phyloP scores from a whole-genome alignment of 2,797 vertebrate genomes.

The Amphiprion clarkii region DNA sequence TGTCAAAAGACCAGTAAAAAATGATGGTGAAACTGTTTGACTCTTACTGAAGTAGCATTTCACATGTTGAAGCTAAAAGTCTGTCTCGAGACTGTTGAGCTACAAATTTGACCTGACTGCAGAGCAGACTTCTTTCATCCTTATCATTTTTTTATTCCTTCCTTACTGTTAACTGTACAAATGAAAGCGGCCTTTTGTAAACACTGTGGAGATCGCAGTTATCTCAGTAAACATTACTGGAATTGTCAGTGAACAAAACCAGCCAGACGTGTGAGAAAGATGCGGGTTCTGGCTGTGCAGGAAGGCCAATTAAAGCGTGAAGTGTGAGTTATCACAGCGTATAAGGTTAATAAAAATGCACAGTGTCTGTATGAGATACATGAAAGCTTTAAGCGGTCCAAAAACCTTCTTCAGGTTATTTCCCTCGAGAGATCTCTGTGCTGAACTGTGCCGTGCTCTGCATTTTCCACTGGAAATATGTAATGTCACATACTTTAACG shows the following conservation, averaged over 20 bases:
- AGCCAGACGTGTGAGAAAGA: not conserved
- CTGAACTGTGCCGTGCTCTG: not conserved
- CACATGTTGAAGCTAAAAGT: not conserved
- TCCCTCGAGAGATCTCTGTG: constrained; percentile 1
- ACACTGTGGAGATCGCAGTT: not conserved
- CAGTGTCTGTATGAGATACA: constrained; percentile 14
- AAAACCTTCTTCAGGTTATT: constrained; percentile 14
- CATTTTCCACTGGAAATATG: constrained; percentile 8
- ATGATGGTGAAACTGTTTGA: not conserved
- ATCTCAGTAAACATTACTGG: constrained; percentile 1
- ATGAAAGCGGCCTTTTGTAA: not conserved
- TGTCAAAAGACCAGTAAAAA: not conserved
- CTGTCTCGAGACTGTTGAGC: not conserved
- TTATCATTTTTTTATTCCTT: not conserved
- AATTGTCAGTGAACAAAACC: not conserved
- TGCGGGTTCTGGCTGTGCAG: not conserved
- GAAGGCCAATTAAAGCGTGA: not conserved
- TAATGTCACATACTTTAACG: not conserved
- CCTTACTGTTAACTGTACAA: not conserved
- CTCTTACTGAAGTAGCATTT: not conserved
- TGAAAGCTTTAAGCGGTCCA: not conserved
- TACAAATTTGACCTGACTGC: not conserved
- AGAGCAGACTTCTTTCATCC: not conserved
- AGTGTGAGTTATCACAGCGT: not conserved
- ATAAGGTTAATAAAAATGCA: constrained; percentile 20